Evolutionary conservation across 1,140 invertebrate species (phyloP).

Genomic region (Diuraphis noxia): DNA sequence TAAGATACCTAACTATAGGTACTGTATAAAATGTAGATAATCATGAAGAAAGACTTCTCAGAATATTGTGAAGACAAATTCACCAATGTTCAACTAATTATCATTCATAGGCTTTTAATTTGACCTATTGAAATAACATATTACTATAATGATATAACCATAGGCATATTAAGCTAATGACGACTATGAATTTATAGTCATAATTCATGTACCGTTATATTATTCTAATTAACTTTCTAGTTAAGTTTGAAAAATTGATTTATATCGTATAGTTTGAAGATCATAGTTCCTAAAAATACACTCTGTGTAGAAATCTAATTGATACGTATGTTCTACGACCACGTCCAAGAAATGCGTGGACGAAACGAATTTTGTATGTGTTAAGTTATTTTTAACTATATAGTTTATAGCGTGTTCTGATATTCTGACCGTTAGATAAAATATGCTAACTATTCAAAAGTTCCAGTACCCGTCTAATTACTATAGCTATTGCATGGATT

Average conservation of each 20-base stretch:
- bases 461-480: neutral
- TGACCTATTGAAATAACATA: neutral
- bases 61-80: neutral
- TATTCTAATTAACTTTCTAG: neutral
- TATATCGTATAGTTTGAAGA: too few species aligned
- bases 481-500: neutral
- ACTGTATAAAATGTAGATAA: too few species aligned
- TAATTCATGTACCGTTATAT: neutral
- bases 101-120: neutral
- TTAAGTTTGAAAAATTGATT: neutral
- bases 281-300: slow-evolving; percentile 1
- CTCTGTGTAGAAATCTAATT: neutral
- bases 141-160: too few species aligned
- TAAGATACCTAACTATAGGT: neutral
- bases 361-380: neutral
- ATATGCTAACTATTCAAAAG: neutral
- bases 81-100: neutral
- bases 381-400: slow-evolving; percentile 25
- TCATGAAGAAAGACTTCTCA: neutral
- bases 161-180: neutral
- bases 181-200: neutral
- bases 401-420: too few species aligned
- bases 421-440: neutral
- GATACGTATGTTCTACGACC: neutral
- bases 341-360: slow-evolving; percentile 20